Conservation (phyloP, 2,888 invertebrate genomes). For the Ormyrus rosae region DNA sequence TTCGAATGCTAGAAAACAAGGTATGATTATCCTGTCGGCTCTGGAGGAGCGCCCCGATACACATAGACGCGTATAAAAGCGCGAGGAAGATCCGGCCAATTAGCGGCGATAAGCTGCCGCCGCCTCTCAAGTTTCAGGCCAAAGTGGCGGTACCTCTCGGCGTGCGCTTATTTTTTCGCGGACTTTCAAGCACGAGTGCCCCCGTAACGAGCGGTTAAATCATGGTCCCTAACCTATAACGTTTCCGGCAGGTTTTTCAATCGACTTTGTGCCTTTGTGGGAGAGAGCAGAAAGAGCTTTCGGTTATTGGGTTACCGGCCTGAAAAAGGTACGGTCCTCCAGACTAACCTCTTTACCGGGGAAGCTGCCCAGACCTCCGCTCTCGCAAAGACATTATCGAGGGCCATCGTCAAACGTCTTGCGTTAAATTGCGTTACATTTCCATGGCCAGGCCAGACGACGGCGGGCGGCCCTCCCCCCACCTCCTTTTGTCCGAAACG, state of each 20-base stretch:
- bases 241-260: slow-evolving; percentile 23
- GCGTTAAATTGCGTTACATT: slow-evolving; percentile 67
- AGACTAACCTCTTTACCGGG: slow-evolving; percentile 62
- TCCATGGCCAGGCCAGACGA: slow-evolving; percentile 66
- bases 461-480: slow-evolving; percentile 19
- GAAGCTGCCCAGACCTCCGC: slow-evolving; percentile 24
- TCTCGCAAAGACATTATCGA: slow-evolving; percentile 66
- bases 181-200: background rate
- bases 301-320: slow-evolving; percentile 46
- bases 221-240: background rate
- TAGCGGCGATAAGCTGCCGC: slow-evolving; percentile 17
- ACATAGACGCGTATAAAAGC: slow-evolving; percentile 7
- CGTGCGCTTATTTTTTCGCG: background rate
- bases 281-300: slow-evolving; percentile 44
- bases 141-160: too few species aligned
- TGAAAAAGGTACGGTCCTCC: background rate
- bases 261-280: slow-evolving; percentile 12
- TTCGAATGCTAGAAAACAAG: slow-evolving; percentile 75
- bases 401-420: slow-evolving; percentile 66
- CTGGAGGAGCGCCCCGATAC: background rate
- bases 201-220: slow-evolving; percentile 5
- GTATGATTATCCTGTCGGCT: slow-evolving; percentile 72
- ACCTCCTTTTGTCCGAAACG: slow-evolving; percentile 63
- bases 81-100: slow-evolving; percentile 52
- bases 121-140: background rate